Base-by-base conservation (phyloP, 2,888 invertebrate genomes). In the Orgyia antiqua region DNA sequence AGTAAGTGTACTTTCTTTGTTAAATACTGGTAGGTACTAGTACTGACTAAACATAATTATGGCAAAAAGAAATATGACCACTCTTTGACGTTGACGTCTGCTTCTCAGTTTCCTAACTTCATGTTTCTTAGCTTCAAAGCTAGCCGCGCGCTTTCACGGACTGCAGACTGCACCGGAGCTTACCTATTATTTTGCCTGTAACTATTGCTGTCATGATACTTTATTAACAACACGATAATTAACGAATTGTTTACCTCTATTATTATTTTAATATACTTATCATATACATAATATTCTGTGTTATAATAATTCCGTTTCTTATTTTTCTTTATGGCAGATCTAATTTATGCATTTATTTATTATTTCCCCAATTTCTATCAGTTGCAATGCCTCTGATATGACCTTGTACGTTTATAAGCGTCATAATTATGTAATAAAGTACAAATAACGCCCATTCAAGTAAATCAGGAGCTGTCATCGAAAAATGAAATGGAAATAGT, bases 131-230 rank as follows among this genome's bases (percentile, higher is more conserved):
- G 26, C 53, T 48, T 67, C 64, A 66, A 66, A 67, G 68, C 52
- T 23, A 15, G 47, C 66, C 64, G 64, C 56, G 34, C 49, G 58
- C 66, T 67, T 67, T 65, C 64, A 54, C 64, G n/a, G n/a, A n/a
- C n/a, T n/a, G n/a, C 56, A 35, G 34, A 43, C 36, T n/a, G n/a
- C n/a, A 28, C 46, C 36, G 27, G 35, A 40, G 44, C 47, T 4
- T 39, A 52, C 49, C 56, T 60, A 65, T 61, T 60, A 65, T 57
- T 60, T 55, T 27, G 42, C 45, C 36, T 31, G 42, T 31, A 49
- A 36, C 45, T 31, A 30, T 32, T 36, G 33, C 51, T 54, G 58
- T 54, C 61, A 57, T 57, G 56, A 58, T 54, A 53, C 47, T 51
- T 49, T 49, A 49, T 42, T 18, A 25, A 32, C 34, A 48, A 55